A percentile compares a stretch with the other conserved stretches of the same genome.
phyloP scores from a whole-genome alignment of 2,113 vertebrate genomes.

The Himantopus leucocephalus region DNA sequence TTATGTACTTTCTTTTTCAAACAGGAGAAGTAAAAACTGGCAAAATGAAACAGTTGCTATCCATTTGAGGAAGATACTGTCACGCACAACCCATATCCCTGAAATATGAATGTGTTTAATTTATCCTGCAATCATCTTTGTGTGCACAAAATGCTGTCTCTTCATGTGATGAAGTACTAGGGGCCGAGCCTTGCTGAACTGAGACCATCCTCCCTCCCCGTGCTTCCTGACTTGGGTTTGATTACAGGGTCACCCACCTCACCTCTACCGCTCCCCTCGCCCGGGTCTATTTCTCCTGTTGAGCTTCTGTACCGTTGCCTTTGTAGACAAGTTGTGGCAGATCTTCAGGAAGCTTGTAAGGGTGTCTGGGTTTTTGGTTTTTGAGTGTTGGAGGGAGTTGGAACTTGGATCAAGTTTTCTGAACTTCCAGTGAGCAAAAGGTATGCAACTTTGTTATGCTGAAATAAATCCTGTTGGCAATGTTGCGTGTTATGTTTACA shows the following conservation, averaged over 20 bases:
- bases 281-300: background rate
- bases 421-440: background rate
- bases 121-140: background rate
- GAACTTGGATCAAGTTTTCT: background rate
- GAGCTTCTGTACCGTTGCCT: background rate
- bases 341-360: background rate
- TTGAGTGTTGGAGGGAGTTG: background rate
- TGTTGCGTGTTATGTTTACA: background rate
- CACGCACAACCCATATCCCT: background rate
- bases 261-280: accelerated
- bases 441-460: background rate
- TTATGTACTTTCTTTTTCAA: background rate
- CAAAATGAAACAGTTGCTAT: background rate
- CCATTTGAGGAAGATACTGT: background rate
- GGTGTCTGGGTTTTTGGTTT: background rate
- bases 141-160: background rate
- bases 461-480: background rate
- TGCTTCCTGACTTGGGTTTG: background rate
- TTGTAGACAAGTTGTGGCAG: background rate
- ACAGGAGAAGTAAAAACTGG: background rate
- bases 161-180: background rate
- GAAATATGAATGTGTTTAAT: background rate
- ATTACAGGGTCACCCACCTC: background rate
- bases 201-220: background rate
- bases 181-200: background rate